These are phyloP conservation scores for Alcis repandata DNA, from an alignment of 2,888 invertebrate genomes.

Conservation along the genomic window DNA sequence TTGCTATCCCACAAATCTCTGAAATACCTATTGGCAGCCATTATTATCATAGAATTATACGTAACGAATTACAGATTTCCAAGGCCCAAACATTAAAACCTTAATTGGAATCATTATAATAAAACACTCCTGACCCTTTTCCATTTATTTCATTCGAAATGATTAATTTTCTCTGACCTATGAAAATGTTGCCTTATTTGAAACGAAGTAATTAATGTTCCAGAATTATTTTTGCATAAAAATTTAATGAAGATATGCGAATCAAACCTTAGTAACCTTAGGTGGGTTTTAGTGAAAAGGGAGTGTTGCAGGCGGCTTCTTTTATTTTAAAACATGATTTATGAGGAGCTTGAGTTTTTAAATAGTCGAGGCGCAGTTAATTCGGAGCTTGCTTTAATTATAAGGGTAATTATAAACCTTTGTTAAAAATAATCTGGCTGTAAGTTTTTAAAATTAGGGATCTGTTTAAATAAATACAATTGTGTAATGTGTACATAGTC, in stretches of 20 bases:
- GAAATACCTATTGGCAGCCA: constrained; percentile 25
- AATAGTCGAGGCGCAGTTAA: too few relatives aligned
- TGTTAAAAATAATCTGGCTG: too few relatives aligned
- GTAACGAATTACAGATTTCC: constrained; percentile 26
- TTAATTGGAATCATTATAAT: constrained; percentile 38
- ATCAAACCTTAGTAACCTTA: constrained; percentile 7
- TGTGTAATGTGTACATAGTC: too few relatives aligned
- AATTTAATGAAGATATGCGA: constrained; percentile 31
- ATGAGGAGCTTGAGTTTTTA: too few relatives aligned
- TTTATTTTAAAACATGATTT: too few relatives aligned
- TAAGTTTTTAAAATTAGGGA: too few relatives aligned
- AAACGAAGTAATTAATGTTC: constrained; percentile 31
- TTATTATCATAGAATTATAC: constrained; percentile 30
- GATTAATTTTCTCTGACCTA: constrained; percentile 38
- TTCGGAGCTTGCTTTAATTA: too few relatives aligned
- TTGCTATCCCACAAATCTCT: constrained; percentile 23
- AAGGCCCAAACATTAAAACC: constrained; percentile 34
- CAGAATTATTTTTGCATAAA: constrained; percentile 29
- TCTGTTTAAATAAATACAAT: too few relatives aligned
- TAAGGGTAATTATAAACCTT: too few relatives aligned
- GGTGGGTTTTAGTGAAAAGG: constrained; percentile 4
- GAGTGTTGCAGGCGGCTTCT: background rate
- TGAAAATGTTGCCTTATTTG: constrained; percentile 32
- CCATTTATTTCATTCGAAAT: constrained; percentile 37
- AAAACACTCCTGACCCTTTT: constrained; percentile 36